Evolutionary conservation across 2,113 vertebrate species (phyloP).

Genomic region (Anseranas semipalmata): DNA sequence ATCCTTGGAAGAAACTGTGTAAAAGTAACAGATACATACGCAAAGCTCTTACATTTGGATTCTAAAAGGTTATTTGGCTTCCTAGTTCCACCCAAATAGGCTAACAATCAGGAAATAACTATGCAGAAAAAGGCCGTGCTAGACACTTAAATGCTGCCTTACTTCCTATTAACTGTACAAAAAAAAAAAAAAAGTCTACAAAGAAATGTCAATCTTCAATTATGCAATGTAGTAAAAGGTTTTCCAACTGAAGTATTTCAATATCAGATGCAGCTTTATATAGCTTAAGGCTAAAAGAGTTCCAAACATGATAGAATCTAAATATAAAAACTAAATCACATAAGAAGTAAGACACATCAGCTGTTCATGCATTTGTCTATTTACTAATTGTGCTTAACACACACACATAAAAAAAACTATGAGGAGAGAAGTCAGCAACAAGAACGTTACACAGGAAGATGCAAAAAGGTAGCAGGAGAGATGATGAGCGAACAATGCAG

Average conservation of each 20-base stretch:
- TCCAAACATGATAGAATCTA: background rate
- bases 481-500: background rate
- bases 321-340: background rate
- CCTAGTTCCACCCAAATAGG: background rate
- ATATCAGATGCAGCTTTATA: background rate
- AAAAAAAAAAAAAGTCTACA: background rate
- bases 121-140: background rate
- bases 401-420: rapidly evolving
- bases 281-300: background rate
- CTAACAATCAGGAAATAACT: background rate
- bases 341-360: background rate
- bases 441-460: background rate
- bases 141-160: background rate
- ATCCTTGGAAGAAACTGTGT: background rate
- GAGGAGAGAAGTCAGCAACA: background rate
- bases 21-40: background rate
- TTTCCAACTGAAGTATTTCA: background rate
- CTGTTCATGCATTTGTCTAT: background rate
- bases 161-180: background rate
- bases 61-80: background rate
- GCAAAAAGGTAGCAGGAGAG: background rate
- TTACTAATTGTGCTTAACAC: background rate
- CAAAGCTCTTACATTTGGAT: background rate
- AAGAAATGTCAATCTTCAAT: background rate
- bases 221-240: background rate